Evolutionary conservation across 2,888 invertebrate genomes (phyloP).

Genomic region (Hydroisotoma schaefferi): DNA sequence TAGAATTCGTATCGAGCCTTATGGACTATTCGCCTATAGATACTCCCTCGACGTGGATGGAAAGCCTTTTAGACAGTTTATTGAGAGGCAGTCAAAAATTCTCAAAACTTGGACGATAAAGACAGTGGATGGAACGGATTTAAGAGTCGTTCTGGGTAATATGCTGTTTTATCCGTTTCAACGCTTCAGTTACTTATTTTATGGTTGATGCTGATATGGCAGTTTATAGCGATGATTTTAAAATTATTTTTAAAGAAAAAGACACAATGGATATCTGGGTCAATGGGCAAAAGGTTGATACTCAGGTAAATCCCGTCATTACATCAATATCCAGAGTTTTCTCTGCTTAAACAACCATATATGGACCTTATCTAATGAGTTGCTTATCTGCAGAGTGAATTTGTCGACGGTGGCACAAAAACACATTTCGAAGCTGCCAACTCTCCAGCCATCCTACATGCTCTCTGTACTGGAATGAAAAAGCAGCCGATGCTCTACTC

Average conservation of each 20-base stretch:
- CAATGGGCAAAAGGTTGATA: slow-evolving; percentile 66
- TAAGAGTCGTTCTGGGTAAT: slow-evolving; percentile 70
- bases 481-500: slow-evolving; percentile 47
- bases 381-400: slow-evolving; percentile 62
- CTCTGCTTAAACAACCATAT: neutral
- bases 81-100: slow-evolving; percentile 71
- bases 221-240: neutral
- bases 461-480: slow-evolving; percentile 43
- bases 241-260: slow-evolving; percentile 63
- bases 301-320: slow-evolving; percentile 56
- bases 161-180: neutral
- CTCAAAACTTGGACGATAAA: slow-evolving; percentile 70
- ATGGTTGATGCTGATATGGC: neutral
- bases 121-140: slow-evolving; percentile 56
- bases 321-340: slow-evolving; percentile 8
- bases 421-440: slow-evolving; percentile 67
- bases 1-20: slow-evolving; percentile 59
- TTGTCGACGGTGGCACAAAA: slow-evolving; percentile 79
- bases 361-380: neutral
- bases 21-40: slow-evolving; percentile 70
- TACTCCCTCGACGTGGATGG: slow-evolving; percentile 80
- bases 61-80: slow-evolving; percentile 72
- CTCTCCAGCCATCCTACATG: slow-evolving; percentile 48
- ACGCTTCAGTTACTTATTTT: neutral
- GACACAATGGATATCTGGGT: slow-evolving; percentile 72